Base-by-base conservation (phyloP, 64 coral and sea anemone genomes). In the Dendrophyllia cribrosa region DNA sequence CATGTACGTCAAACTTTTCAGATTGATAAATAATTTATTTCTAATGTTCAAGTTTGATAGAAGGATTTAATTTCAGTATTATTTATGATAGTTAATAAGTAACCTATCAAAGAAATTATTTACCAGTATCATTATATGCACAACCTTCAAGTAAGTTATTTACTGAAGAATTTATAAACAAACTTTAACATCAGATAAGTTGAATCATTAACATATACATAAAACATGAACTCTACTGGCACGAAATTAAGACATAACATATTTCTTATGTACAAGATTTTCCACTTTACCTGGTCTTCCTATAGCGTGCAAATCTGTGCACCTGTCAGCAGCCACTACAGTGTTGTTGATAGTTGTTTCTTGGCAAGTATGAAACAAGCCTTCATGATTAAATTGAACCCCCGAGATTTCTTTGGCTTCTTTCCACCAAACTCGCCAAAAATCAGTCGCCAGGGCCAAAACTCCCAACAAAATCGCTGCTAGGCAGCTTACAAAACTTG, bases 401-500 rank as follows among this genome's bases (percentile, higher is more conserved):
- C 83, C 50, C 10, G 13, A 10, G 7, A 85, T 87, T 45, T 75
- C 75, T 52, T 79, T 86, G 4, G 78, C 82, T 61, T 87, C 74
- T 8, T 21, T 60, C 80, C 78, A 95, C 81, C 88, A 90, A 16
- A 90, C 94, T 58, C 86, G 90, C 94, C 94, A 95, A 59, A 87
- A 90, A 43, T 90, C 83, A 6, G 82, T 95, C 23, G 94, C 88
- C 10, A 95, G 56, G 10, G 86, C 82, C 83, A 95, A 91, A 87
- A 90, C 63, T 46, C 70, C 82, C 75, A 95, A 69, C 22, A 95
- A 71, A 51, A 95, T 86, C 6, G 94, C 71, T 48, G 86, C 84
- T 65, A 95, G 64, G 65, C 76, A 72, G 52, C 74, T 86, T 60
- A 90, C 71, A 68, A 91, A 95, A 49, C 82, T 95, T 77, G 83